Conservation (phyloP, 2,797 vertebrate genomes). For the Iguana delicatissima region DNA sequence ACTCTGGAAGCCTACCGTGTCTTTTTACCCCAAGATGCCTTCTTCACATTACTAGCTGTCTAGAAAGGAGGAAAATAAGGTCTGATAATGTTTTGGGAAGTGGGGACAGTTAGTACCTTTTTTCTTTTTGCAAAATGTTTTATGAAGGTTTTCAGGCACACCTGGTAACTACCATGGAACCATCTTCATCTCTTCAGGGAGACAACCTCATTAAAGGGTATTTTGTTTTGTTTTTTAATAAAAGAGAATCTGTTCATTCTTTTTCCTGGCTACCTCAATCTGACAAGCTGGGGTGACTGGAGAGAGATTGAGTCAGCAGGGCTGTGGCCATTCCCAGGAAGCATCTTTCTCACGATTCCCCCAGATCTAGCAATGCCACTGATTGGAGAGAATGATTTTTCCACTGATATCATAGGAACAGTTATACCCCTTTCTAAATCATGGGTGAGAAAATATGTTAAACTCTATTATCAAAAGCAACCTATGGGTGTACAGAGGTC, state of each 20-base stretch:
- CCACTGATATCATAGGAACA: background rate
- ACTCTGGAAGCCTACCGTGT: background rate
- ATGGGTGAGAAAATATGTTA: background rate
- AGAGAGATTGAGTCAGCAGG: background rate
- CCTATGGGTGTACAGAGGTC: background rate
- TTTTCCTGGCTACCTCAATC: background rate
- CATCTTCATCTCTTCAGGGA: background rate
- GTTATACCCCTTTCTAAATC: background rate
- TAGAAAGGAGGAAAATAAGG: background rate
- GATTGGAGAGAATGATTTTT: background rate
- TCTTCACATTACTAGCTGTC: background rate
- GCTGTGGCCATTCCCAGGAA: background rate
- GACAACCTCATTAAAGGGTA: background rate
- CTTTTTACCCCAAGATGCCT: background rate
- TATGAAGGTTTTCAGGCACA: background rate
- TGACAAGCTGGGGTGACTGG: background rate
- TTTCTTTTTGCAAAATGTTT: background rate
- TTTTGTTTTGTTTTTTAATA: no score
- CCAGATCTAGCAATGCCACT: background rate
- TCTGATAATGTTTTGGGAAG: background rate
- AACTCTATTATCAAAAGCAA: background rate
- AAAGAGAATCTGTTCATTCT: background rate
- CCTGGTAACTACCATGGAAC: background rate
- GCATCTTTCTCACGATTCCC: background rate
- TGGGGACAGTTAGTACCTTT: background rate